Evolutionary conservation across 2,797 vertebrate species (phyloP), one percentile per base, ranked within the genome.

Genomic region (Pempheris klunzingeri): DNA sequence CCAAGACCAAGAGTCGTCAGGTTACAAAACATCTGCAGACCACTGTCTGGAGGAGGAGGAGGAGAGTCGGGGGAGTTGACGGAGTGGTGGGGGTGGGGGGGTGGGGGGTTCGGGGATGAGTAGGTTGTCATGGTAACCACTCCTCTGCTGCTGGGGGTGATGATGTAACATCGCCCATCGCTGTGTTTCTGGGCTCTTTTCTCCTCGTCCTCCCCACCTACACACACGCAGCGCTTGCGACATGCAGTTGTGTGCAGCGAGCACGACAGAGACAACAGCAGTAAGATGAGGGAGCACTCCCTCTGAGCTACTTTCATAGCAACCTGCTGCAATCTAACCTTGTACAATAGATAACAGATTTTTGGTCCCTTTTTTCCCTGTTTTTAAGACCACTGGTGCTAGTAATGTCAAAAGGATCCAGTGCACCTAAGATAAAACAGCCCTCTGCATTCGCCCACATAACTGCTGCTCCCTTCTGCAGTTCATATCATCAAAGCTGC

Each of bases 61-160:
- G 18, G 46, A 62, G 22, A 59, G 77, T 62, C 71, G 28, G 49
- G 52, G 32, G 61, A 13, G 38, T 11, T 49, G 64, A 28, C 44
- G 71, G 14, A 22, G 46, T 18, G 36, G 47, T 43, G 44, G 22
- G 14, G 15, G 9, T 43, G 46, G 44, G 26, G 15, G 17, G 4
- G 17, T 15, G 39, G 12, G 5, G 46, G 47, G 53, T 7, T 18
- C 13, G 17, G 47, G 30, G 24, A 36, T 9, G 68, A 72, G 63
- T 79, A 9, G 34, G 92, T 94, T 90, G 86, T 81, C 91, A 92
- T 93, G 83, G 93, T 82, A 90, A 95, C 92, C 49, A 64, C 80
- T 85, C 59, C 74, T 81, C 80, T 83, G 68, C 81, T 77, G 80
- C 62, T 75, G 57, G 75, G 82, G 73, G 57, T 81, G 83, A 83